Base-by-base conservation (phyloP, 1,140 invertebrate species). In the Diachasma alloeum region DNA sequence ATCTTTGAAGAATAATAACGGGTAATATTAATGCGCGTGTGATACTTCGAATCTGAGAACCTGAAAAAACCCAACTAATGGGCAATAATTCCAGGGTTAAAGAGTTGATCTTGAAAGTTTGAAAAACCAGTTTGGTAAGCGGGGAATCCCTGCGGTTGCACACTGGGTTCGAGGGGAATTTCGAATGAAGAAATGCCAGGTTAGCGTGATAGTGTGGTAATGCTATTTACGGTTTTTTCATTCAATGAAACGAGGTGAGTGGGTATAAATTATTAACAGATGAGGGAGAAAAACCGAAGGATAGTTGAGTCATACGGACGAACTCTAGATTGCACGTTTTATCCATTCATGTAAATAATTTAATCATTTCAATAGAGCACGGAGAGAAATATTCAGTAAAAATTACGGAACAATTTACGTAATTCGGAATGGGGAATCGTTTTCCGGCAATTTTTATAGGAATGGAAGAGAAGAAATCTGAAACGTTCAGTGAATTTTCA, bases 81-180 rank as follows among this genome's bases (percentile, higher is more conserved):
- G 19, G 11, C 24, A 31, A 9, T 39, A 44, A 42, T 39, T 67
- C 63, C 24, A 39, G 17, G n/a, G 24, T 39, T 44, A 39, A 69
- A 42, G 67, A 39, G 24, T 44, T 71, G 37, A 44, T 46, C 37
- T 44, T 71, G 39, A 71, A 44, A 46, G 22, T 42, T n/a, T 26
- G 22, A 71, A 48, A 46, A 71, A 71, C 69, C 69, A 44, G 69
- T 71, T 71, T 71, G 11, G 17, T 42, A n/a, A 48, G 37, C 42
- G 17, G 69, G 69, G 69, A 71, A 71, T 46, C 13, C 42, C 69
- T 26, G 24, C 8, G 4, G 10, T 10, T 71, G 26, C 19, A 46
- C 17, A 11, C 1, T 3, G 22, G 6, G n/a, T 48, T 44, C 6
- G n/a, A 17, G 1, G 13, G 15, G 37, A 44, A 11, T 22, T 71